Evolutionary conservation across 1,140 invertebrate genomes (phyloP), one percentile per base, ranked within the genome.

Genomic region (Gyrodactylus salaris): DNA sequence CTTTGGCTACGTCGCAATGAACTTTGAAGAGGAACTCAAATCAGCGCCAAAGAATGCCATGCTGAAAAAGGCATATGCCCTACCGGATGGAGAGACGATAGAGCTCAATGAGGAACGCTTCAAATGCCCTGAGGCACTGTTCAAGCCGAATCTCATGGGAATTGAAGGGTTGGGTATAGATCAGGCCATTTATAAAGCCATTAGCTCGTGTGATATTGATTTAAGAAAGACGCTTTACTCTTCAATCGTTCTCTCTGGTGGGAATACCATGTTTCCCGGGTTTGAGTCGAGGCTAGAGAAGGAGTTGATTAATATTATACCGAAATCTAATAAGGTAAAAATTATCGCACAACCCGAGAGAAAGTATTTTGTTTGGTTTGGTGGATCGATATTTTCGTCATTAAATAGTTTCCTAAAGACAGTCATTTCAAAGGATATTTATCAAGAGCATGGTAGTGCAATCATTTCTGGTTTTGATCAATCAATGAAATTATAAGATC

Each of bases 311-410:
- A 84, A 85, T 68, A 81, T 88, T n/a, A 86, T 86, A 69, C 85
- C 86, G 74, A 84, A 84, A 20, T 86, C 85, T 68, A 86, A 87
- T 84, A 88, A 87, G 79, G 87, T 87, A 77, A 87, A 87, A 81
- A 87, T 90, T 76, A 88, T 89, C 75, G 87, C 89, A 72, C 88
- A 86, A 74, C 88, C 88, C 75, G 88, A 90, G 81, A 85, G 88
- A 79, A 89, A 89, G 80, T 89, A 89, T 84, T 88, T 87, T 2
- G 74, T 74, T 20, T 74, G 34, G 34, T 54, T 54, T n/a, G 34
- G 34, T 54, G 34, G 34, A 54, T 54, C 34, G 7, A n/a, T 54
- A 54, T 54, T 54, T 54, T 7, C 34, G n/a, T 54, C 34, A 7
- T 54, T 54, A n/a, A 54, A 54, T 54, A 54, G 34, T n/a, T 54